Conservation (phyloP, 1,140 invertebrate species). For the Sitobion miscanthi region DNA sequence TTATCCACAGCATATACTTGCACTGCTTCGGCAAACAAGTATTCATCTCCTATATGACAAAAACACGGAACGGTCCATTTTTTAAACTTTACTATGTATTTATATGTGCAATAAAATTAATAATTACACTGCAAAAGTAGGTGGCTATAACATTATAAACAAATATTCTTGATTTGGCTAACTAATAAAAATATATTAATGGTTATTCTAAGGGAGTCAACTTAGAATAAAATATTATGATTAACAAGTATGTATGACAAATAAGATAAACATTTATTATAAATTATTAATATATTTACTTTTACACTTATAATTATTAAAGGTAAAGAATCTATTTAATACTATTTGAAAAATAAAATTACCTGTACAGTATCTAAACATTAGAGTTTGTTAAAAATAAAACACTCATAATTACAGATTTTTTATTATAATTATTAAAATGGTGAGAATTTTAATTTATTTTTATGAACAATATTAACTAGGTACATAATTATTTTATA, state of each 20-base stretch:
- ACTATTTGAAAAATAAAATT: neutral
- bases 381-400: neutral
- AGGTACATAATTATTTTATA: neutral
- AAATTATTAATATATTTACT: neutral
- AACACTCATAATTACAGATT: neutral
- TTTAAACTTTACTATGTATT: conserved; percentile 26
- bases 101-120: conserved; percentile 44
- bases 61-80: conserved; percentile 42
- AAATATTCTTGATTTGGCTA: neutral
- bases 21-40: conserved; percentile 45
- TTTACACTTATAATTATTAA: neutral
- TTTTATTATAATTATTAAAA: neutral
- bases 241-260: conserved; percentile 1
- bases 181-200: neutral
- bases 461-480: neutral
- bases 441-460: neutral
- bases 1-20: conserved; percentile 28
- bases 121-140: conserved; percentile 36
- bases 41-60: conserved; percentile 37
- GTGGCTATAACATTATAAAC: neutral
- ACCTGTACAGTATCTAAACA: neutral
- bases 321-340: neutral
- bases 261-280: neutral
- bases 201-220: neutral
- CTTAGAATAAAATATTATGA: neutral